Evolutionary conservation across 2,113 vertebrate genomes (phyloP).

Genomic region (Otus sunia): DNA sequence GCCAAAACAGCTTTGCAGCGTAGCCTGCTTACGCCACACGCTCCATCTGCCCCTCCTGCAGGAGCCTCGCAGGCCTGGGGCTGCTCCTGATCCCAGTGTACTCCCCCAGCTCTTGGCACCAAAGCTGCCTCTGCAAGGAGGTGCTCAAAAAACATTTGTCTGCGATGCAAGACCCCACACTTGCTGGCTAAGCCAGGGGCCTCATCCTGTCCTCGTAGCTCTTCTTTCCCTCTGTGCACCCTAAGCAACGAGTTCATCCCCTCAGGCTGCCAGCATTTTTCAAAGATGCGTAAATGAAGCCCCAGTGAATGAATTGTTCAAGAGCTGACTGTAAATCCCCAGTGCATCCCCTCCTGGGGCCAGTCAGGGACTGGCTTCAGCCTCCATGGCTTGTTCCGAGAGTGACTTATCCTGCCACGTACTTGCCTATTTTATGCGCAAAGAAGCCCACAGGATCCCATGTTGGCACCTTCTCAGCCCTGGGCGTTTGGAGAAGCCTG

Average conservation of each 20-base stretch:
- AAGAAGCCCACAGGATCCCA: accelerated
- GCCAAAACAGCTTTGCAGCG: neutral
- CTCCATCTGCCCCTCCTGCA: neutral
- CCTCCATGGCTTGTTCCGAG: neutral
- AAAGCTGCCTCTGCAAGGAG: neutral
- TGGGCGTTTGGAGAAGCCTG: neutral
- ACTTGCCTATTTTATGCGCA: neutral
- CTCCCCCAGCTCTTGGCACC: neutral
- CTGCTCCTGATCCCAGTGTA: accelerated
- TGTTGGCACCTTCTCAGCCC: neutral
- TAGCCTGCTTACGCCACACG: neutral
- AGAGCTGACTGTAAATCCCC: neutral
- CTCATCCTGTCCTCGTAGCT: neutral
- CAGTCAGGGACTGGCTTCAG: neutral
- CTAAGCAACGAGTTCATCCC: neutral
- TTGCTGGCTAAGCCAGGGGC: neutral
- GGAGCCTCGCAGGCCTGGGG: neutral
- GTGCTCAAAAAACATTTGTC: neutral
- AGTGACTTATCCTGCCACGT: neutral
- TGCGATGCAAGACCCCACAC: accelerated
- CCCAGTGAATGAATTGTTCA: neutral
- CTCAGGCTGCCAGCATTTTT: neutral
- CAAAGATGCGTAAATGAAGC: neutral
- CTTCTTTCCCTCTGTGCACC: neutral
- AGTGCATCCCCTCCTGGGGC: neutral